Evolutionary conservation across 2,797 vertebrate genomes (phyloP), one percentile per base, ranked within the genome.

Genomic region (Gastrophryne carolinensis): DNA sequence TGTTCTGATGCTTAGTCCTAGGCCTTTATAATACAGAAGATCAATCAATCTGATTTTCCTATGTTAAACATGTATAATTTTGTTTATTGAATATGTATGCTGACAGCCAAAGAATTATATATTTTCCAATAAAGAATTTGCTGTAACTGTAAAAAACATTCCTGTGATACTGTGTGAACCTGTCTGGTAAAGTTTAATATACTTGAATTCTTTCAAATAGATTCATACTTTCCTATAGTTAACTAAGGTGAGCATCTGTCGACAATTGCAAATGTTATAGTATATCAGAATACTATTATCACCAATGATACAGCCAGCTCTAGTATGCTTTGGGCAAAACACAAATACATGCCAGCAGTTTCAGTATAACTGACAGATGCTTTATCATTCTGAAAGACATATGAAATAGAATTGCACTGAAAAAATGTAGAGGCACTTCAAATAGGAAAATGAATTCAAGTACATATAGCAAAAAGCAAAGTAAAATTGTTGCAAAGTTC

Each of bases 281-380:
- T 57, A 24, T 63, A 75, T 27, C 70, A 81, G 80, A 34, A 80
- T 72, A 27, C 76, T 50, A 62, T 79, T 79, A 82, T 80, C 41
- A 77, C 73, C 63, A 39, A 26, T 78, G 77, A 83, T 79, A 79
- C 78, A 67, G 47, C 83, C 83, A 79, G 87, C 84, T 86, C 83
- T 77, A 80, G 80, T 27, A 77, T 73, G 70, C 78, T 81, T 39
- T 79, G 73, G 82, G 80, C 74, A 81, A 88, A 82, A 84, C 29
- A 41, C 58, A 70, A 74, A 27, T 79, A 73, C 66, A 47, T 58
- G 58, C 71, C 82, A 79, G 76, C 30, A 83, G 61, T 77, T 80
- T 77, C 50, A 0, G 26, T 65, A 73, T 64, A 57, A 66, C 70
- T 47, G 68, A 71, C 81, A 83, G 80, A 83, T 82, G 79, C 37